Evolutionary conservation across 2,888 invertebrate species (phyloP), one percentile per base, ranked within the genome.

Genomic region (Nomada fucata): DNA sequence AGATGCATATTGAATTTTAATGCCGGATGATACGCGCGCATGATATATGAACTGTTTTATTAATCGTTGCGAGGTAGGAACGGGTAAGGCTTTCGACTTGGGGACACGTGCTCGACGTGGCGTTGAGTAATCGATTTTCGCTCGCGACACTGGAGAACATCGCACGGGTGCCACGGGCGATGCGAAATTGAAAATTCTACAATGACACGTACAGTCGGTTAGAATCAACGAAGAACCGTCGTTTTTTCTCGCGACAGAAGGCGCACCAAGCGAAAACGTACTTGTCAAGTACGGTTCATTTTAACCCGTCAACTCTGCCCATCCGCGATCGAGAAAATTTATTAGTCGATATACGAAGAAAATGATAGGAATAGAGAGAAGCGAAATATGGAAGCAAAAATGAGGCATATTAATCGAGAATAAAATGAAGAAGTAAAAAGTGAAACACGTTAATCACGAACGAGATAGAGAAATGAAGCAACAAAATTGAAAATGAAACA

Each of bases 141-240:
- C 75, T 85, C 59, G 75, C 29, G 72, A 29, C 63, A 61, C 60
- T 42, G 76, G 9, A 26, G 78, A 80, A 85, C 83, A 78, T 83
- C 87, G 85, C 83, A 87, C 76, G 74, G 83, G 72, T 75, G 85
- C 79, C 82, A 60, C 70, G 76, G 82, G 26, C 26, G 78, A 85
- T 76, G 81, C 81, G 83, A 89, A 88, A 91, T 90, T 89, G 90
- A 91, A 91, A 91, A 91, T 90, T 90, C 88, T 89, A 90, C 84
- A 87, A 86, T 87, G 89, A 87, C 83, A 82, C 79, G 86, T 89
- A 90, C 90, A 88, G 90, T 90, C 90, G 89, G 85, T 84, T 84
- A 79, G 68, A 79, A 52, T 23, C 82, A 84, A 88, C 83, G 85
- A 73, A 60, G 60, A 76, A 72, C 73, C 75, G 4, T 69, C 71